phyloP scores from a whole-genome alignment of 2,797 vertebrate genomes.

The Graptemys geographica region DNA sequence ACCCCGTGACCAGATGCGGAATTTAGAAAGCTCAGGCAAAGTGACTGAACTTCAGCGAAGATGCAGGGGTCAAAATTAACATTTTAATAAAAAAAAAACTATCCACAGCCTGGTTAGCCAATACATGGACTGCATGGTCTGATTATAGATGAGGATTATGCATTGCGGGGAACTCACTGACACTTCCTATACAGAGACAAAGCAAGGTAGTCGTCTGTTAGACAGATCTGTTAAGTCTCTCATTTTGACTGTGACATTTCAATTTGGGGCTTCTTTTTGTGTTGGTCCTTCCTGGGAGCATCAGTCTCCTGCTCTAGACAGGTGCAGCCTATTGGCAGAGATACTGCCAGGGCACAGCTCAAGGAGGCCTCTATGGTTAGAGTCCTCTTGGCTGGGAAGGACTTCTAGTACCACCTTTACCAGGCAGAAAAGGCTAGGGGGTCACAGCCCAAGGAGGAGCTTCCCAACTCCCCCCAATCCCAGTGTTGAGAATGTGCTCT shows the following conservation, averaged over 20 bases:
- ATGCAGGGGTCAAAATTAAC: not conserved
- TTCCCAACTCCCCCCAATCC: not conserved
- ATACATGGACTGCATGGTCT: not conserved
- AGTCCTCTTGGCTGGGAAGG: not conserved
- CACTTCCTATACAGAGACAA: not conserved
- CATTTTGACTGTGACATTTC: not conserved
- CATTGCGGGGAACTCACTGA: not conserved
- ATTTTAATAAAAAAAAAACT: not conserved
- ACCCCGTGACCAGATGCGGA: not conserved
- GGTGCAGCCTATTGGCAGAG: not conserved
- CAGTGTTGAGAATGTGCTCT: not conserved
- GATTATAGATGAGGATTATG: not conserved
- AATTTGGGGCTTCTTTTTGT: not conserved
- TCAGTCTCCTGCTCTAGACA: not conserved
- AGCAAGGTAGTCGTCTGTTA: not conserved
- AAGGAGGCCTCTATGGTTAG: too few relatives aligned
- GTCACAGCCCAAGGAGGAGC: not conserved
- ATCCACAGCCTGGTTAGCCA: not conserved
- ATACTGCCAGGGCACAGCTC: not conserved
- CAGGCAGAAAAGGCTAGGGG: not conserved
- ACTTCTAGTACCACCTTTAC: not conserved
- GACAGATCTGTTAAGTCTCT: not conserved
- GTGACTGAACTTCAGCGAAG: not conserved
- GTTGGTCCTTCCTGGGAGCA: not conserved
- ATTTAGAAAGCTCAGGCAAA: not conserved